phyloP scores from a whole-genome alignment of 2,797 vertebrate genomes.

The Girardinus metallicus region DNA sequence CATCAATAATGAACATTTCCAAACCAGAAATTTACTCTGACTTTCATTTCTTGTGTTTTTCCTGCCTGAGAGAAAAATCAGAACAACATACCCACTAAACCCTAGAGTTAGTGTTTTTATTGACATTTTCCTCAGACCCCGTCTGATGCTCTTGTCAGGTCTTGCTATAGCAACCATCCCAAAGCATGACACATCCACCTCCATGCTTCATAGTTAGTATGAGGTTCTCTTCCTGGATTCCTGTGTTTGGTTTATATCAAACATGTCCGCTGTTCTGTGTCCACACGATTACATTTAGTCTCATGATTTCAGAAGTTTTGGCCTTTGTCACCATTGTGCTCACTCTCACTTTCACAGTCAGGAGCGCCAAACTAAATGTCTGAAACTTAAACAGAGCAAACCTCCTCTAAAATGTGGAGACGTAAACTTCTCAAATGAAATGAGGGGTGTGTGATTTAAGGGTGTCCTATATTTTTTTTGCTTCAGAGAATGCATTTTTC shows the following conservation, averaged over 20 bases:
- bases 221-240: not conserved
- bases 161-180: not conserved
- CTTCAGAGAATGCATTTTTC: not conserved
- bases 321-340: not conserved
- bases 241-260: not conserved
- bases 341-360: not conserved
- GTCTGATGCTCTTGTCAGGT: not conserved
- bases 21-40: not conserved
- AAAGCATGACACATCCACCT: not conserved
- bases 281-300: not conserved
- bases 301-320: not conserved
- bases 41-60: not conserved
- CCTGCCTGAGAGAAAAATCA: not conserved
- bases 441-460: not conserved
- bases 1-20: not conserved
- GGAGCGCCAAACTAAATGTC: not conserved
- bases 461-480: not conserved
- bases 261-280: not conserved
- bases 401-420: not conserved
- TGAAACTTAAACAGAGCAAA: not conserved
- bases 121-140: not conserved
- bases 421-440: not conserved
- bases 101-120: not conserved
- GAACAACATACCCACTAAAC: not conserved
- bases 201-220: not conserved